Percentiles rank a stretch among this genome's conserved stretches.
These are phyloP conservation scores for Idris sp. DNA, from an alignment of 1,140 invertebrate species.

Conservation along the genomic window DNA sequence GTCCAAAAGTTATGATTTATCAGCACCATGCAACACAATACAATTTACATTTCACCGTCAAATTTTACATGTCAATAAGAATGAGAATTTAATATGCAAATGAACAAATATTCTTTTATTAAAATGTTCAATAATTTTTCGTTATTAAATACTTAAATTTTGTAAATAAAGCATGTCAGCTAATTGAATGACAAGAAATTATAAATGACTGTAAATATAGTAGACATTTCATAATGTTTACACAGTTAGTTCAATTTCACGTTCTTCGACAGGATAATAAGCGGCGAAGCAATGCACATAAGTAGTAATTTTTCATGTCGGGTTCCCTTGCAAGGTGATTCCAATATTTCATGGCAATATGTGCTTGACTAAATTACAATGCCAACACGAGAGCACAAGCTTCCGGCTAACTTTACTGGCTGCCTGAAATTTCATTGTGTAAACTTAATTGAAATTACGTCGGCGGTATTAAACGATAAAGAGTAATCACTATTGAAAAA, in stretches of 20 bases:
- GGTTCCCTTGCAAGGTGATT: constrained; percentile 18
- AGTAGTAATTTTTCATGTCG: constrained; percentile 48
- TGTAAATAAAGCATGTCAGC: no score
- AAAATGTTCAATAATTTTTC: no score
- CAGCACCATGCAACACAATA: constrained; percentile 20
- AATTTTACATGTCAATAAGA: constrained; percentile 30
- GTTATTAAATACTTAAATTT: no score
- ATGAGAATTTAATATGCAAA: constrained; percentile 26
- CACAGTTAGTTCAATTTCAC: not conserved
- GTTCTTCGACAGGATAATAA: constrained; percentile 23
- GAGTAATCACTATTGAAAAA: constrained; percentile 59
- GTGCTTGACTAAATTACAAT: constrained; percentile 55
- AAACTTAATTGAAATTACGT: constrained; percentile 55
- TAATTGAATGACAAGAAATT: no score
- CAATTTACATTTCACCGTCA: constrained; percentile 23
- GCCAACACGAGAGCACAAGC: constrained; percentile 30
- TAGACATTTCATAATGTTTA: no score
- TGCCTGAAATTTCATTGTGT: constrained; percentile 55
- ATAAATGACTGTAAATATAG: no score
- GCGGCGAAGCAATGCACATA: constrained; percentile 18
- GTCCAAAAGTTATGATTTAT: constrained; percentile 47
- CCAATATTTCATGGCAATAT: constrained; percentile 54
- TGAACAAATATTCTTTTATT: no score
- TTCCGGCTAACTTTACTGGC: constrained; percentile 47
- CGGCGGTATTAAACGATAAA: constrained; percentile 57